Conservation (phyloP, 2,888 invertebrate species). For the Acrobasis suavella region DNA sequence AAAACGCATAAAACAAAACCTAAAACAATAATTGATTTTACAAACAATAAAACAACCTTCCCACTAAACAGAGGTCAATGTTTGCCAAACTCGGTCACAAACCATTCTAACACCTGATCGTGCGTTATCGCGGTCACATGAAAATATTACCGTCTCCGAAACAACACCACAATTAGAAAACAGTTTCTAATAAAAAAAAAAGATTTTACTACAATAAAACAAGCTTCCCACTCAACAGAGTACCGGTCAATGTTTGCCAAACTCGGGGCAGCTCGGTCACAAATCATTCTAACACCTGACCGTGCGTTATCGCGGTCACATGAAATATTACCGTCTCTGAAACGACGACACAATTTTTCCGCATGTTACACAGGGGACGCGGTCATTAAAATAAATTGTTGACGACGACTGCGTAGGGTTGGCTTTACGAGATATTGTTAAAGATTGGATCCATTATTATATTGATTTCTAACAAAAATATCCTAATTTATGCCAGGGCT, state of each 20-base stretch:
- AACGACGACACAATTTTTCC: conserved; percentile 67
- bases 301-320: conserved; percentile 69
- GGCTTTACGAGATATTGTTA: conserved; percentile 37
- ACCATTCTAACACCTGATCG: conserved; percentile 80
- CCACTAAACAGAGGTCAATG: conserved; percentile 35
- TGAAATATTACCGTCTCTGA: conserved; percentile 76
- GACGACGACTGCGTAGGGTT: conserved; percentile 54
- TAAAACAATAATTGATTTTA: too few species aligned
- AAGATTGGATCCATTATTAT: conserved; percentile 24
- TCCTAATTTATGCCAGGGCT: neutral
- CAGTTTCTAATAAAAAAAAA: neutral
- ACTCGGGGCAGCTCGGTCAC: conserved; percentile 52
- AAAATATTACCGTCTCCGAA: conserved; percentile 68
- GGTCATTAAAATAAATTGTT: conserved; percentile 73
- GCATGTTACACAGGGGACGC: conserved; percentile 53
- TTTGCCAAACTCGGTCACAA: conserved; percentile 64
- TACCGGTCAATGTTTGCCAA: conserved; percentile 50
- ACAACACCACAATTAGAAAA: too few species aligned
- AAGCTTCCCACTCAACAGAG: conserved; percentile 24
- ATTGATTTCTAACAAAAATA: neutral
- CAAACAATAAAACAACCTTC: conserved; percentile 2
- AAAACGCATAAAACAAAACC: too few species aligned
- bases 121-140: conserved; percentile 72
- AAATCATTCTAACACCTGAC: conserved; percentile 81
- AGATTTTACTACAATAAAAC: neutral